Conservation (phyloP, 2,797 vertebrate species). For the Rhadinocentrus ornatus region DNA sequence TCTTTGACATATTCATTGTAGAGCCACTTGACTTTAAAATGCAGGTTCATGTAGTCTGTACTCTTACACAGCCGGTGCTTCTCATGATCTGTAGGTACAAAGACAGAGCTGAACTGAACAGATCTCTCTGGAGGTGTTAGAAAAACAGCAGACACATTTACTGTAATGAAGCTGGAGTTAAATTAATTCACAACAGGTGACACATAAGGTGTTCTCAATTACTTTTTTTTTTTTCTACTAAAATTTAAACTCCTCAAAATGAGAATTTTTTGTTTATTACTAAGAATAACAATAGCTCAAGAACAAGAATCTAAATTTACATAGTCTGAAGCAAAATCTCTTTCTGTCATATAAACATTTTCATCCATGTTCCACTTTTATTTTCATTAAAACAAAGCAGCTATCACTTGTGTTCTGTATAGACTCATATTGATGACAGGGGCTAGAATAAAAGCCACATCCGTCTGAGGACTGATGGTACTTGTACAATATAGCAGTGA, state of each 20-base stretch:
- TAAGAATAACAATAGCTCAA: neutral
- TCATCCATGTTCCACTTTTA: slow-evolving; percentile 16
- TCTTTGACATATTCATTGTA: slow-evolving; percentile 95
- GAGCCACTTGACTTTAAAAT: slow-evolving; percentile 99
- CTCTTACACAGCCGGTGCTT: slow-evolving; percentile 95
- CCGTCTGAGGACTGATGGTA: slow-evolving; percentile 24
- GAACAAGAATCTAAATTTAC: neutral
- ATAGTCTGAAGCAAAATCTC: neutral
- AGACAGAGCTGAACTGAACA: neutral
- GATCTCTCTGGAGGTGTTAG: neutral
- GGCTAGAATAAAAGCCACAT: slow-evolving; percentile 30
- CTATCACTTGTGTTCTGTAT: slow-evolving; percentile 17
- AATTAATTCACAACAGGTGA: neutral
- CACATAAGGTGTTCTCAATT: neutral
- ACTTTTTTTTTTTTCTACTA: too few relatives aligned
- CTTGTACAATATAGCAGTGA: slow-evolving; percentile 28
- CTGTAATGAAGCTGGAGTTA: neutral
- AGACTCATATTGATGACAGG: slow-evolving; percentile 50
- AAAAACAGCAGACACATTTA: neutral
- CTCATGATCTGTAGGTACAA: slow-evolving; percentile 88
- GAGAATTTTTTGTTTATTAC: too few relatives aligned
- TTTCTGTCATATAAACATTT: slow-evolving; percentile 13
- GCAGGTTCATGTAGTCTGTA: slow-evolving; percentile 99
- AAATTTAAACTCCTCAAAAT: too few relatives aligned
- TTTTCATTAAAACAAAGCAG: slow-evolving; percentile 18